These are phyloP conservation scores for Incurvaria masculella DNA, from an alignment of 2,888 invertebrate species.

Conservation along the genomic window DNA sequence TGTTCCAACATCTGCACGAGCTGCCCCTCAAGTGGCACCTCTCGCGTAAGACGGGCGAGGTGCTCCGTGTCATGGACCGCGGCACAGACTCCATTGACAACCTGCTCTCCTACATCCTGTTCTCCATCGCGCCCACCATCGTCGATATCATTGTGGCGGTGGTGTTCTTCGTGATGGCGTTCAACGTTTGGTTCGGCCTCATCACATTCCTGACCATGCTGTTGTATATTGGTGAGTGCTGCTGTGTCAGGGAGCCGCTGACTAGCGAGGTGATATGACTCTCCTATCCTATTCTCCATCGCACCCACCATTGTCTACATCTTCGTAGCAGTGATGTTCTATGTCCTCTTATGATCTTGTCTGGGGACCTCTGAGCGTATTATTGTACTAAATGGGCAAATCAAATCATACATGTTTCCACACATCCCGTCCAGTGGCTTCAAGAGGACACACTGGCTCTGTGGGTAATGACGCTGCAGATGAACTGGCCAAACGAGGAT, in stretches of 20 bases:
- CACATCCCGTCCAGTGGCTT: too few species aligned
- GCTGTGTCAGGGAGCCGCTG: too few species aligned
- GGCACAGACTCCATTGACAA: slow-evolving; percentile 97
- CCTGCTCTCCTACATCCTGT: slow-evolving; percentile 86
- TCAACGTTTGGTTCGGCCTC: slow-evolving; percentile 93
- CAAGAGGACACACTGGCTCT: too few species aligned
- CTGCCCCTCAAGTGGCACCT: slow-evolving; percentile 95
- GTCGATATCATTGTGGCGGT: slow-evolving; percentile 91
- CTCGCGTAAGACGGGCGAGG: slow-evolving; percentile 94
- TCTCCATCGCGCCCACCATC: slow-evolving; percentile 91
- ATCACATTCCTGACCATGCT: slow-evolving; percentile 94
- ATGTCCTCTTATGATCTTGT: too few species aligned
- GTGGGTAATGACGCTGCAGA: too few species aligned
- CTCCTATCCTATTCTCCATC: slow-evolving; percentile 91
- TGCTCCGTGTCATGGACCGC: slow-evolving; percentile 93
- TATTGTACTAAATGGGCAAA: too few species aligned
- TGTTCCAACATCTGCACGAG: slow-evolving; percentile 85
- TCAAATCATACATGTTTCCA: too few species aligned
- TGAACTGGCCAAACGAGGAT: too few species aligned
- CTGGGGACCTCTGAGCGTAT: too few species aligned
- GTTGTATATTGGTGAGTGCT: slow-evolving; percentile 80
- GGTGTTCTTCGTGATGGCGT: slow-evolving; percentile 80
- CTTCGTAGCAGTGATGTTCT: slow-evolving; percentile 85
- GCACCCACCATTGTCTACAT: slow-evolving; percentile 92
- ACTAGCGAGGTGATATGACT: slow-evolving; percentile 25